These are phyloP conservation scores for Porites rus DNA, from an alignment of 92 coral and sea anemone genomes.

Conservation along the genomic window DNA sequence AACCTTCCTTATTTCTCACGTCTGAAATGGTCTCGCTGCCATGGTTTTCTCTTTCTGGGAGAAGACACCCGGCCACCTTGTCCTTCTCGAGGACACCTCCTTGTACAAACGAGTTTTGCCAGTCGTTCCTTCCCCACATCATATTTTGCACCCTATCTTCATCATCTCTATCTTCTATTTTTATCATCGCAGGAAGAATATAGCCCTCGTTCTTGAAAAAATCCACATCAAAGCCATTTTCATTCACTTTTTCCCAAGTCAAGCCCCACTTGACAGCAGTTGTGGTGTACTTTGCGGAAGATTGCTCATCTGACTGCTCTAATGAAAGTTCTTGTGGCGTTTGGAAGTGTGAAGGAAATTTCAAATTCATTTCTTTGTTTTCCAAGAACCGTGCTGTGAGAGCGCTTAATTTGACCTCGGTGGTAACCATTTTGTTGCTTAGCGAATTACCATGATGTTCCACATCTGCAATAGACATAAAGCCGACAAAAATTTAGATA, in stretches of 20 bases:
- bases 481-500: too few relatives aligned
- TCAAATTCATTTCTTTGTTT: background rate
- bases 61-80: too few relatives aligned
- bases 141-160: background rate
- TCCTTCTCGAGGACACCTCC: background rate
- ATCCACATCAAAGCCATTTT: background rate
- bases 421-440: background rate
- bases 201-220: background rate
- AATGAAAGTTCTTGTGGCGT: background rate
- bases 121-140: background rate
- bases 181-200: background rate
- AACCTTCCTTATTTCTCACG: background rate
- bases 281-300: background rate
- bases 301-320: constrained; percentile 16
- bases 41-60: background rate
- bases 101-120: constrained; percentile 4
- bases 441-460: background rate
- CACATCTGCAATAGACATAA: background rate
- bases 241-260: background rate
- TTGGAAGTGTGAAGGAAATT: background rate
- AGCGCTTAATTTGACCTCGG: too few relatives aligned
- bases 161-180: background rate
- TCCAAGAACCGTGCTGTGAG: background rate
- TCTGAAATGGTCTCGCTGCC: background rate
- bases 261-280: background rate